Percentiles rank a stretch among this genome's conserved stretches.
Conservation (phyloP, 2,113 vertebrate species). For the Antennarius striatus region DNA sequence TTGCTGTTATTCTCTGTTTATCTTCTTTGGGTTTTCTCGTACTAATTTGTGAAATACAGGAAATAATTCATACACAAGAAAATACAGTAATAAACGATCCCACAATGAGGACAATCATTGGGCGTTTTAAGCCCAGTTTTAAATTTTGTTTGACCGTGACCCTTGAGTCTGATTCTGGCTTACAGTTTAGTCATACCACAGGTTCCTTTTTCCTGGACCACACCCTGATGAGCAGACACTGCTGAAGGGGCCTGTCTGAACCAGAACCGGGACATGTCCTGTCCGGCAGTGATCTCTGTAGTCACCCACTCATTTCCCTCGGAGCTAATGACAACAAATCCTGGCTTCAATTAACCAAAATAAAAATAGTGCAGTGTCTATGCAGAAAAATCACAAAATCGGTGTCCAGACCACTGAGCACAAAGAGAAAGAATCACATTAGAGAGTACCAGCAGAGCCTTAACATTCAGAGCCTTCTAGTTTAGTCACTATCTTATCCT, state of each 20-base stretch:
- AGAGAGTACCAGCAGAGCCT: too few relatives aligned
- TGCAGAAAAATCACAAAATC: slow-evolving; percentile 39
- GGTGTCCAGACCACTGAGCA: slow-evolving; percentile 20
- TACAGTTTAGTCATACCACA: not conserved
- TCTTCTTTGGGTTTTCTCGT: too few relatives aligned
- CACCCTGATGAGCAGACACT: slow-evolving; percentile 56
- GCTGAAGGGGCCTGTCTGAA: slow-evolving; percentile 45
- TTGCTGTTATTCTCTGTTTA: too few relatives aligned
- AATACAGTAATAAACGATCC: too few relatives aligned
- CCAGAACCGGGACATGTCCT: slow-evolving; percentile 41
- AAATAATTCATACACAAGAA: too few relatives aligned
- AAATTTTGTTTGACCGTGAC: too few relatives aligned
- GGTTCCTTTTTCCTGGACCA: slow-evolving; percentile 39
- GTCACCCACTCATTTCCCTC: slow-evolving; percentile 60
- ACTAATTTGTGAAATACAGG: too few relatives aligned
- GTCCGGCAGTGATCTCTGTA: slow-evolving; percentile 40
- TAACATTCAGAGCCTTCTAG: too few relatives aligned
- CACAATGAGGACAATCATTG: too few relatives aligned
- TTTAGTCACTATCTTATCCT: slow-evolving; percentile 26
- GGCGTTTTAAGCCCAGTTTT: not conserved
- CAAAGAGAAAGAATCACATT: slow-evolving; percentile 25
- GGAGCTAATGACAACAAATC: slow-evolving; percentile 53
- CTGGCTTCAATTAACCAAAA: slow-evolving; percentile 45
- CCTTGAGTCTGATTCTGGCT: not conserved
- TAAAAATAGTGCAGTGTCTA: slow-evolving; percentile 47